Conservation (phyloP, 2,797 vertebrate species). For the Arrhamphus sclerolepis region DNA sequence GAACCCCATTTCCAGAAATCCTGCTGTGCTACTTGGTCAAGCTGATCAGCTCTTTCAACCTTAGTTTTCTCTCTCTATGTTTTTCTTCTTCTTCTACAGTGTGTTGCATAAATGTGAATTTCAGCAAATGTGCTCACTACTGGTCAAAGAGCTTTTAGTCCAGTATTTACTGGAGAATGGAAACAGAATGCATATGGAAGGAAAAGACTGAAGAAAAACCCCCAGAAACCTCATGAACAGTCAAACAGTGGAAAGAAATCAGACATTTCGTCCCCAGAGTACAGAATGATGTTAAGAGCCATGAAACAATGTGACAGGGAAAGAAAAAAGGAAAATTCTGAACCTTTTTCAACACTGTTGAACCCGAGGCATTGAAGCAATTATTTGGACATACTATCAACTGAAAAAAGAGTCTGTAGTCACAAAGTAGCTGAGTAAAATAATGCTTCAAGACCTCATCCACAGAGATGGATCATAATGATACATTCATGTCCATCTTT, state of each 20-base stretch:
- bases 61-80: no score
- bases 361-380: no score
- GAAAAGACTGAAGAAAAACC: neutral
- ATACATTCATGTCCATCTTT: no score
- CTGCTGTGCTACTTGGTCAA: no score
- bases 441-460: no score
- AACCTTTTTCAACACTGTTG: no score
- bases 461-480: no score
- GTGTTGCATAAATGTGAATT: neutral
- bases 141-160: neutral
- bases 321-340: neutral
- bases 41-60: constrained; percentile 21
- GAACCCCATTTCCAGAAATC: no score
- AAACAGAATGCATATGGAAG: neutral
- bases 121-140: neutral
- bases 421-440: no score
- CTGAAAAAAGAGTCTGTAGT: no score
- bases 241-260: neutral
- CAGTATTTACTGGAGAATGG: neutral
- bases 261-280: neutral
- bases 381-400: no score
- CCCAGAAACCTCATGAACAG: neutral
- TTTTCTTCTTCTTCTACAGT: constrained; percentile 13
- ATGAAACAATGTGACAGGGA: neutral
- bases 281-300: neutral